Evolutionary conservation across 2,888 invertebrate genomes (phyloP), one percentile per base, ranked within the genome.

Genomic region (Caenorhabditis sp.): DNA sequence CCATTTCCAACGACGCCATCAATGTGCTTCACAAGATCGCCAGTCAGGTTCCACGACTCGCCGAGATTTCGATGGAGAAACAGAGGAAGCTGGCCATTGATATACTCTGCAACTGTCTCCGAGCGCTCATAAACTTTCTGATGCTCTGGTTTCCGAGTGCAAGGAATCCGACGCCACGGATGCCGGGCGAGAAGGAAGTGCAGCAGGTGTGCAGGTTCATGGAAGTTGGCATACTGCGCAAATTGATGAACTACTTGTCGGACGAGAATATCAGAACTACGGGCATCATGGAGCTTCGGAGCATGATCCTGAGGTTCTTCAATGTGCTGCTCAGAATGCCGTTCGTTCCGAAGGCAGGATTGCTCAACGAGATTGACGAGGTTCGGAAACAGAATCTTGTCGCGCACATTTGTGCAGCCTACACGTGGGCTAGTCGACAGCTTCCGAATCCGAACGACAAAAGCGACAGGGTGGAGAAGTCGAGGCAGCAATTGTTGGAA

Each of bases 91-190:
- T 20, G 2, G 39, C 20, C 2, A 58, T 62, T 9, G 72, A 52
- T 11, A 50, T 66, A 2, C 35, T 77, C 22, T 66, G 52, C 9
- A 77, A 77, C 45, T 45, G 55, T 20, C 20, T 71, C 13, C 61
- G 71, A 41, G 65, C 77, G 6, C 17, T 77, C 24, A 72, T 66
- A 20, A 77, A 77, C 32, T 58, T 77, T 13, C 22, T 77, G 26
- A 58, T 63, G 46, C 48, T 66, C 43, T 77, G 71, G 71, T 26
- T 59, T 24, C 56, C 50, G 15, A 50, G 30, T n/a, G n/a, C 32
- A 62, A 43, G 15, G 45, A 70, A 17, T 46, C 35, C 24, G 32
- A 56, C 8, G 55, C n/a, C 15, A 24, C 15, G 13, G 20, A 13
- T 20, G 46, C n/a, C 63, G 7, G 27, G 59, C 15, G 17, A 35